These are phyloP conservation scores for Poeciliopsis retropinna DNA, from an alignment of 2,113 vertebrate species.

Conservation along the genomic window DNA sequence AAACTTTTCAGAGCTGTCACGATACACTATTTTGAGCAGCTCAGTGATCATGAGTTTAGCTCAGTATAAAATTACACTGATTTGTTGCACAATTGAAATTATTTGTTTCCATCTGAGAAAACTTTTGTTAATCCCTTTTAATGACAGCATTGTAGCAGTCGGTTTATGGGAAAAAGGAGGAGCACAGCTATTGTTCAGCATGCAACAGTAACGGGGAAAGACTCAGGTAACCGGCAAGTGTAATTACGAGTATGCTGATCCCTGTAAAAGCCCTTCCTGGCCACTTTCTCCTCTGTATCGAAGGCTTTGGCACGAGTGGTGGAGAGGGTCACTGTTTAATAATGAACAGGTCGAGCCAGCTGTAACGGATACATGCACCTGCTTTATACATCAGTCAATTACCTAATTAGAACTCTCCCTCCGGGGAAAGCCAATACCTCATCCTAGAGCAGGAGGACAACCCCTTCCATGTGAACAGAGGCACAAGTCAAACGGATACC, in stretches of 20 bases:
- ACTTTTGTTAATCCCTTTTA: conserved; percentile 16
- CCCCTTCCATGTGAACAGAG: conserved; percentile 76
- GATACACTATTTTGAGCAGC: conserved; percentile 55
- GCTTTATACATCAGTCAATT: conserved; percentile 85
- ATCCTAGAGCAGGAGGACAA: conserved; percentile 62
- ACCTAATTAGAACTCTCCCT: conserved; percentile 84
- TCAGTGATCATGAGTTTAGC: conserved; percentile 30
- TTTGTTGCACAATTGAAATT: conserved; percentile 1
- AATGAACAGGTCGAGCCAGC: conserved; percentile 81
- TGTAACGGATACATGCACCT: conserved; percentile 85
- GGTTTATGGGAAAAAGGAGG: conserved; percentile 36
- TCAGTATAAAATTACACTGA: conserved; percentile 32
- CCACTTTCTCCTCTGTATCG: conserved; percentile 69
- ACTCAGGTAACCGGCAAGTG: conserved; percentile 71
- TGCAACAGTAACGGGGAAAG: conserved; percentile 45
- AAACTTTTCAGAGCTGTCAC: conserved; percentile 52
- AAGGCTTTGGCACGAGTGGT: conserved; percentile 72
- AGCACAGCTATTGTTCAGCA: conserved; percentile 35
- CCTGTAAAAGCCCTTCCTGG: conserved; percentile 61
- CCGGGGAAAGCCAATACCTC: conserved; percentile 81
- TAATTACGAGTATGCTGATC: conserved; percentile 76
- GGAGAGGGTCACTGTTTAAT: conserved; percentile 83
- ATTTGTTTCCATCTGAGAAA: not conserved
- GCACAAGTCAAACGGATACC: conserved; percentile 69
- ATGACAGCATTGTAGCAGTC: conserved; percentile 14